Base-by-base conservation (phyloP, 2,113 vertebrate species). In the Candoia aspera region DNA sequence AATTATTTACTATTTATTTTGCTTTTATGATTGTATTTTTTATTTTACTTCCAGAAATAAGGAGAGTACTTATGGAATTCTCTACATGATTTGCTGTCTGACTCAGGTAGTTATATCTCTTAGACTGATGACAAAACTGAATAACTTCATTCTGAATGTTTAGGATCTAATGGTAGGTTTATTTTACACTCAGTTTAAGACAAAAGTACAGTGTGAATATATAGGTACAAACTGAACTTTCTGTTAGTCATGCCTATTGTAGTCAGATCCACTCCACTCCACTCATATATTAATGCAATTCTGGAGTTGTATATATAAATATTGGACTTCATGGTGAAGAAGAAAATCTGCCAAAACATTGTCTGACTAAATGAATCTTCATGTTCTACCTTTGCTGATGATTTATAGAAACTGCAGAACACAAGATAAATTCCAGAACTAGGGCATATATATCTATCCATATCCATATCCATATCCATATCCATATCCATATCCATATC, bases 361-460 rank as follows among this genome's bases (percentile, higher is more conserved):
- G n/a, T 4, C 6, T n/a, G 49, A 68, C 12, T 33, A 33, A 33
- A 68, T 33, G n/a, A 33, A 15, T 33, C 13, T 68, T 68, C 29
- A 68, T 68, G 64, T 68, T 68, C n/a, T 12, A 73, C n/a, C 13
- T 95, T 95, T 96, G 59, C 88, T 95, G 90, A 3, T 94, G 87
- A 26, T 23, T 94, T 88, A 86, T 90, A 49, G 19, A 57, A 95
- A 53, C 54, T 87, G 90, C 64, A 94, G 95, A 94, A 83, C 59
- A 54, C 3, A 92, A 42, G 42, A 42, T 42, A 42, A 42, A 42
- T 42, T 42, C 42, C 42, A 2, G 42, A 42, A 42, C 42, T 42
- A 42, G 42, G 42, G 42, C 42, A 42, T 42, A 42, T 42, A 42
- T 42, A n/a, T n/a, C n/a, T n/a, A 42, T 42, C 42, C 42, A 42